phyloP scores from a whole-genome alignment of 1,140 invertebrate species.

The Zaprionus vittiger region DNA sequence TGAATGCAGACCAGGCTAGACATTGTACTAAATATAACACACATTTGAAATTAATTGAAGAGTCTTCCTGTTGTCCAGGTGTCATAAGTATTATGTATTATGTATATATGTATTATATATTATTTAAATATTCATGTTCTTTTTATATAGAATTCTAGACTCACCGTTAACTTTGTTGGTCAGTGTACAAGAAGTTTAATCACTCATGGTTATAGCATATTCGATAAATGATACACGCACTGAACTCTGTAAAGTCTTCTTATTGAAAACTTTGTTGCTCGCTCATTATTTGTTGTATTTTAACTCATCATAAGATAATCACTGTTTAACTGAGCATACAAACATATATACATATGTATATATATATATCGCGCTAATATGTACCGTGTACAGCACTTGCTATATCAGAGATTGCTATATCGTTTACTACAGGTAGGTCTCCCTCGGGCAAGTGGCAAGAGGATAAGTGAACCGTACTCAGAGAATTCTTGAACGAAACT shows the following conservation, averaged over 20 bases:
- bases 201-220: neutral
- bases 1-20: neutral
- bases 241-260: neutral
- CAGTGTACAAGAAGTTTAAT: neutral
- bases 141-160: neutral
- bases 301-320: neutral
- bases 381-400: slow-evolving; percentile 43
- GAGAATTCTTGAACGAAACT: slow-evolving; percentile 80
- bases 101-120: no score
- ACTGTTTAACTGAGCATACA: neutral
- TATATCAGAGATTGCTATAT: slow-evolving; percentile 5
- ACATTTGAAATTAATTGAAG: no score
- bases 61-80: no score
- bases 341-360: neutral
- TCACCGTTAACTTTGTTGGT: neutral
- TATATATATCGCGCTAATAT: neutral
- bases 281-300: neutral
- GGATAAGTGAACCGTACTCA: slow-evolving; percentile 67
- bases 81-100: no score
- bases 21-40: no score
- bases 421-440: slow-evolving; percentile 1
- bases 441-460: slow-evolving; percentile 51
- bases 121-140: neutral
- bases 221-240: neutral
- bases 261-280: neutral